Percentiles rank a stretch among this genome's conserved stretches.
phyloP scores from a whole-genome alignment of 2,888 invertebrate genomes.

The Sisyra terminalis region DNA sequence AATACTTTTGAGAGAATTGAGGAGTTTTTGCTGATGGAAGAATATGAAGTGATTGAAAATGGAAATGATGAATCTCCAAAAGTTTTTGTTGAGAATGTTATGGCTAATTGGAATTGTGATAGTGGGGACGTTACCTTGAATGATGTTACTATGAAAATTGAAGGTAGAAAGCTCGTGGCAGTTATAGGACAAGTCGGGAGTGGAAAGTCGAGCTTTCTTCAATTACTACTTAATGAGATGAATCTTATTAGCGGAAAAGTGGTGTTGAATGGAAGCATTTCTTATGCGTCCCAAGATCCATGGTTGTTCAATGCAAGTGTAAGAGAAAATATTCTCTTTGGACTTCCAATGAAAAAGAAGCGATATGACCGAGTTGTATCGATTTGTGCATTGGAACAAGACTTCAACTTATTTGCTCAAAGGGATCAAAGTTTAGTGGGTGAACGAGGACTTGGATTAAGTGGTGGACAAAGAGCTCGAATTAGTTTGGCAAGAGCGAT shows the following conservation, averaged over 20 bases:
- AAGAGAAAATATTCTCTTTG: slow-evolving; percentile 65
- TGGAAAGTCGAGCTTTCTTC: slow-evolving; percentile 37
- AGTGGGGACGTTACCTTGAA: slow-evolving; percentile 24
- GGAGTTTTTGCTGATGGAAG: slow-evolving; percentile 18
- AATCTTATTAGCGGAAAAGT: slow-evolving; percentile 25
- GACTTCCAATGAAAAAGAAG: slow-evolving; percentile 37
- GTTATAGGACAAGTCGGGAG: slow-evolving; percentile 50
- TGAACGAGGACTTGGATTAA: slow-evolving; percentile 61
- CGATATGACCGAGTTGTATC: slow-evolving; percentile 38
- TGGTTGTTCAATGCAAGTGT: slow-evolving; percentile 44
- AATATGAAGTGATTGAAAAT: slow-evolving; percentile 13
- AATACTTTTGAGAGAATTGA: slow-evolving; percentile 25
- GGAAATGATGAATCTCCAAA: slow-evolving; percentile 5
- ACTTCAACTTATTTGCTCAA: slow-evolving; percentile 55
- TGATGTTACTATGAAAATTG: slow-evolving; percentile 27
- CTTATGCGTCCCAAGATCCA: slow-evolving; percentile 44
- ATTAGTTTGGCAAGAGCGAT: slow-evolving; percentile 61
- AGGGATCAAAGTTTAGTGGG: slow-evolving; percentile 65
- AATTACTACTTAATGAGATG: slow-evolving; percentile 29
- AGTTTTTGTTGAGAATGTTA: slow-evolving; percentile 16
- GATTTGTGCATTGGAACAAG: slow-evolving; percentile 44
- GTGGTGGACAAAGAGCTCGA: slow-evolving; percentile 72
- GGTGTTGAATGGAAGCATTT: slow-evolving; percentile 28
- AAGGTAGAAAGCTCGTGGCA: slow-evolving; percentile 29
- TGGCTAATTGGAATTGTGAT: slow-evolving; percentile 16